These are phyloP conservation scores for Australoheros facetus DNA, from an alignment of 2,797 vertebrate species.

Conservation along the genomic window DNA sequence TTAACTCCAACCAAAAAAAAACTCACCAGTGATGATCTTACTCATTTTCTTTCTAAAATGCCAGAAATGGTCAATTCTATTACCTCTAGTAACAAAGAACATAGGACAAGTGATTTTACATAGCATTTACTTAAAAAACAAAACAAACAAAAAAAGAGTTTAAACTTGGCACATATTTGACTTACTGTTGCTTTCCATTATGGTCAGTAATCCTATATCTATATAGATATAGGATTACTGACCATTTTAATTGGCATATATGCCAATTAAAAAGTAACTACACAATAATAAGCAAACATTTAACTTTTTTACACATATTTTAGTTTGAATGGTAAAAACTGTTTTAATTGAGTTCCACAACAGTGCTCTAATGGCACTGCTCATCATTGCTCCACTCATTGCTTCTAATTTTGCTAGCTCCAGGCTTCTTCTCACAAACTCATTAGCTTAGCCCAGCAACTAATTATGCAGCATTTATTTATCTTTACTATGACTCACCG, in stretches of 20 bases:
- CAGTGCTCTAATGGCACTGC: neutral
- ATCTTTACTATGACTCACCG: neutral
- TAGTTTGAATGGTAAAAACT: neutral
- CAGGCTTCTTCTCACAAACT: neutral
- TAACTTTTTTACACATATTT: neutral
- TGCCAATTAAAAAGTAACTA: neutral
- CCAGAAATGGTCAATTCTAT: neutral
- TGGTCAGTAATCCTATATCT: neutral
- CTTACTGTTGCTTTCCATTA: neutral
- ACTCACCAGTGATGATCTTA: neutral
- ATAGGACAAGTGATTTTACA: neutral
- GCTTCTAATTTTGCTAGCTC: neutral
- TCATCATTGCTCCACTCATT: neutral
- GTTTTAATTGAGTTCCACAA: neutral
- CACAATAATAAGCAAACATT: neutral
- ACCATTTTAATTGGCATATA: too few relatives aligned
- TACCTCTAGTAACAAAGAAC: neutral
- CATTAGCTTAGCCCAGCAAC: slow-evolving; percentile 2
- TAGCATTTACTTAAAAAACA: neutral
- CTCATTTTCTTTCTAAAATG: neutral
- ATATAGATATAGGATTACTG: too few relatives aligned
- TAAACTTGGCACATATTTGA: neutral
- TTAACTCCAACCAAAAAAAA: neutral
- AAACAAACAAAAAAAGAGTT: neutral
- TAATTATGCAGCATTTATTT: slow-evolving; percentile 4